Base-by-base conservation (phyloP, 2,888 invertebrate genomes). In the Erebia aethiops region DNA sequence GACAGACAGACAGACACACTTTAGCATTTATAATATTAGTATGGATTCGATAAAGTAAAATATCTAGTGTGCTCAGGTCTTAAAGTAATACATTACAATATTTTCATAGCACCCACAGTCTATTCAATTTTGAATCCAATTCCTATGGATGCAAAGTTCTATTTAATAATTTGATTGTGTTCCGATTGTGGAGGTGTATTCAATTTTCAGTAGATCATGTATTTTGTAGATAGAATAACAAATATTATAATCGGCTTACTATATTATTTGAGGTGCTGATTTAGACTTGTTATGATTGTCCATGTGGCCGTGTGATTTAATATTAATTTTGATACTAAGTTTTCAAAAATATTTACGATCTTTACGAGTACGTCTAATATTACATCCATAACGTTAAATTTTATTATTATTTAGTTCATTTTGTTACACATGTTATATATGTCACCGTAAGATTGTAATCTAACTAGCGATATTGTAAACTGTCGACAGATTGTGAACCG, bases 191-290 rank as follows among this genome's bases (percentile, higher is more conserved):
- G 71, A 71, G 78, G 77, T 81, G 77, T 84, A 86, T 87, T 87
- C 79, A 87, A 87, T 87, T 87, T 88, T 83, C 83, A 85, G 79
- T 85, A 35, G 21, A 66, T 67, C 46, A n/a, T 46, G 82, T 79
- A 80, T 79, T 83, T 81, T 80, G 80, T 84, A 81, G 80, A 84
- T 84, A 81, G 82, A 81, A 83, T 52, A 84, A 78, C 76, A 78
- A 74, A 66, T 62, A 78, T 72, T 70, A 75, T 79, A 75, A 80
- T 76, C 77, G 74, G 77, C 72, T 78, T 80, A 77, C 35, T 76
- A 77, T 77, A 78, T 79, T 78, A 79, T 77, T 80, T 71, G 74
- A 77, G 74, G 79, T 78, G 81, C 79, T 84, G 84, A 86, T 82
- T 84, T 85, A 78, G 79, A 80, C 77, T 75, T 70, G 58, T 67